Evolutionary conservation across 1,140 invertebrate genomes (phyloP).

Genomic region (Hestina assimilis): DNA sequence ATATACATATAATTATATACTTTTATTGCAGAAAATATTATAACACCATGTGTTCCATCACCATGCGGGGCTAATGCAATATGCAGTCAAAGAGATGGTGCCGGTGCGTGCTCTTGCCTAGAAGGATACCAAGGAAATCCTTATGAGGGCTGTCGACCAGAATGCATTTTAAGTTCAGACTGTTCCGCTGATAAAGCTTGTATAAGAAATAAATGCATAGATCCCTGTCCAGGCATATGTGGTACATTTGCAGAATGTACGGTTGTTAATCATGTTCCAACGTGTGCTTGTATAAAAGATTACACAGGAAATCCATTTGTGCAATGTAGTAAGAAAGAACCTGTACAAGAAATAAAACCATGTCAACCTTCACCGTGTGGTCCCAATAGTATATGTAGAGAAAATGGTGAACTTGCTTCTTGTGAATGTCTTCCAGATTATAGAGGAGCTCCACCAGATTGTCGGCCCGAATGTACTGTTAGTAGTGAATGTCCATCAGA

Average conservation of each 20-base stretch:
- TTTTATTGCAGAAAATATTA: conserved; percentile 63
- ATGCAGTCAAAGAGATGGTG: conserved; percentile 81
- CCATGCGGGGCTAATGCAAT: conserved; percentile 89
- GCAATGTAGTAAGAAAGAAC: conserved; percentile 52
- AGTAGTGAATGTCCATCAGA: conserved; percentile 85
- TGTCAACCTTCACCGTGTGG: conserved; percentile 86
- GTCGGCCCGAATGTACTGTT: conserved; percentile 85
- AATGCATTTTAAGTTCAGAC: conserved; percentile 88
- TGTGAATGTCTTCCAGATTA: conserved; percentile 84
- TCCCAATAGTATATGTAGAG: conserved; percentile 82
- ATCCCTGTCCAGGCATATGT: conserved; percentile 89
- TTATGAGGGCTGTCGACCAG: conserved; percentile 85
- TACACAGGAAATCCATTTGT: conserved; percentile 87
- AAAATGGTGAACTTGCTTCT: conserved; percentile 80
- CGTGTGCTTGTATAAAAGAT: conserved; percentile 86
- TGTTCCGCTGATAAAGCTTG: conserved; percentile 86
- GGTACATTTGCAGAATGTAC: conserved; percentile 87
- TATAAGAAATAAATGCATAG: conserved; percentile 85
- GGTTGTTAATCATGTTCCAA: conserved; percentile 86
- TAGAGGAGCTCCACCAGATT: conserved; percentile 83
- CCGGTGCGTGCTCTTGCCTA: conserved; percentile 85
- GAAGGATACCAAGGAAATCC: conserved; percentile 84
- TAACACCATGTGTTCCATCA: conserved; percentile 85
- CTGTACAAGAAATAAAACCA: conserved; percentile 75
- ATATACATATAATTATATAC: background rate